Evolutionary conservation across 2,888 invertebrate genomes (phyloP).

Genomic region (Mesorhabditis spiculigera): DNA sequence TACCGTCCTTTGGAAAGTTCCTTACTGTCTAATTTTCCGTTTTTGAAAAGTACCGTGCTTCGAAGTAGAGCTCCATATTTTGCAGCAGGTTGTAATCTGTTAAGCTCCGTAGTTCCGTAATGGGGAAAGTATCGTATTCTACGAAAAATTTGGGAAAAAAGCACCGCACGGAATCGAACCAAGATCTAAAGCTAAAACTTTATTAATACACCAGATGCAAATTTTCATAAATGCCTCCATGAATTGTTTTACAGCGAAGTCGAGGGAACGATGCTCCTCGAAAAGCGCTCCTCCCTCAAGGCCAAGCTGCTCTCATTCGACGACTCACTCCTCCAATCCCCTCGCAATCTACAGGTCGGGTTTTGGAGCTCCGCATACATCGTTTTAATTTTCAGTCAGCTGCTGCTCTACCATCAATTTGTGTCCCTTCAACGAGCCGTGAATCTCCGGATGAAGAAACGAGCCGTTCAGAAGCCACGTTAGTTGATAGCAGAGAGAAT

Average conservation of each 20-base stretch:
- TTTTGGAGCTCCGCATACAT: neutral
- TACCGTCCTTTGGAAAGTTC: no score
- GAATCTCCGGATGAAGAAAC: neutral
- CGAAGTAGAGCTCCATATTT: no score
- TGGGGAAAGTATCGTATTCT: no score
- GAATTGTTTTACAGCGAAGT: slow-evolving; percentile 75
- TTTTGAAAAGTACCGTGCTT: no score
- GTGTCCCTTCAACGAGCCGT: neutral
- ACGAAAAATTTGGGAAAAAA: no score
- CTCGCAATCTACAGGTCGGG: slow-evolving; percentile 31
- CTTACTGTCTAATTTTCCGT: no score
- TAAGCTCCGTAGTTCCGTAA: no score
- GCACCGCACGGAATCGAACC: no score
- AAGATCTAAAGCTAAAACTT: no score
- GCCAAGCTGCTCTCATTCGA: slow-evolving; percentile 56
- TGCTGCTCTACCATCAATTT: slow-evolving; percentile 1
- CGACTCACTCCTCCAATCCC: slow-evolving; percentile 56
- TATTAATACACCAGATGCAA: no score
- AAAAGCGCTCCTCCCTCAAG: slow-evolving; percentile 75
- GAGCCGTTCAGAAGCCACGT: neutral
- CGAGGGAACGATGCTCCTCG: slow-evolving; percentile 91
- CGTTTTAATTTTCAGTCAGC: neutral
- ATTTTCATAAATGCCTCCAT: no score
- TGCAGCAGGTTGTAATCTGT: no score
- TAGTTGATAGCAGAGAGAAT: neutral